Evolutionary conservation across 2,888 invertebrate genomes (phyloP).

Genomic region (Conistra vaccinii): DNA sequence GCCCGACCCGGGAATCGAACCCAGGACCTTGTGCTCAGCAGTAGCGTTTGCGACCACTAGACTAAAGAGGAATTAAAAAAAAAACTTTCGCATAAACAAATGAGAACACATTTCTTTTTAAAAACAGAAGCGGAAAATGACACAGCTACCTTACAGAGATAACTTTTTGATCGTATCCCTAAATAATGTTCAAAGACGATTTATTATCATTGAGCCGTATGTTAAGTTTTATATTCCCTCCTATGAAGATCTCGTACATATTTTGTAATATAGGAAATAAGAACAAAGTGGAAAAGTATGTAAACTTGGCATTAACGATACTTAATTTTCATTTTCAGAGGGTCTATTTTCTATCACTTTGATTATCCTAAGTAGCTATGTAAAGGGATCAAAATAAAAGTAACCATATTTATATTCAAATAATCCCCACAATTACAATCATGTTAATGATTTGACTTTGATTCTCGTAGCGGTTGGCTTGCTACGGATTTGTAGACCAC

Average conservation of each 20-base stretch:
- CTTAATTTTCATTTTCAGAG: not conserved
- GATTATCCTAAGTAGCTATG: not conserved
- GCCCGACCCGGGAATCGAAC: no score
- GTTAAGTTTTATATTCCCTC: not conserved
- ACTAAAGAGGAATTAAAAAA: no score
- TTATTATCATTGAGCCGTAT: constrained; percentile 48
- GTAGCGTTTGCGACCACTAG: no score
- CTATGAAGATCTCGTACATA: not conserved
- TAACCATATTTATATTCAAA: no score
- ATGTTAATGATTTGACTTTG: not conserved
- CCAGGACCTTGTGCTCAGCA: no score
- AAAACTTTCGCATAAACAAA: not conserved
- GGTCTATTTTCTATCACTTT: not conserved
- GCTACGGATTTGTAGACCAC: constrained; percentile 15
- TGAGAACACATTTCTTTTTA: not conserved
- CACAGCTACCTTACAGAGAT: not conserved
- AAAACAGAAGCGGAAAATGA: constrained; percentile 5
- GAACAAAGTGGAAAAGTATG: constrained; percentile 8
- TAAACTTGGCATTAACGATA: not conserved
- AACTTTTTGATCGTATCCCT: constrained; percentile 35
- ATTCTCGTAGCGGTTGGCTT: not conserved
- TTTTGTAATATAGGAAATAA: constrained; percentile 4
- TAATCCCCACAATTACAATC: not conserved
- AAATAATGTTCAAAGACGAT: constrained; percentile 42
- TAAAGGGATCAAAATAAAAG: no score